Base-by-base conservation (phyloP, 2,888 invertebrate genomes). In the Eupithecia pulchellata region DNA sequence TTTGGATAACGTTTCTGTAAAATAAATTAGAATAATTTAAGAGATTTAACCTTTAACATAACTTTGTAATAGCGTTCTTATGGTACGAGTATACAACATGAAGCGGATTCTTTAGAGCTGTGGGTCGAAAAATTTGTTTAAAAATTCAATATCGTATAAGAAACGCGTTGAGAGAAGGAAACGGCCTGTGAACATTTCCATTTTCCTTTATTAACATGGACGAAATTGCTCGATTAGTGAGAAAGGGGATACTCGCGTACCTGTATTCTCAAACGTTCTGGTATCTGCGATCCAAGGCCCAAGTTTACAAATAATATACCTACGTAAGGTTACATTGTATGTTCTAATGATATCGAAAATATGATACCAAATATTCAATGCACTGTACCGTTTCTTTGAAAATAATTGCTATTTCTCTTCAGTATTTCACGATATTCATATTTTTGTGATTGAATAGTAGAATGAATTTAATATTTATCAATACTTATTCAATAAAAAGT, bases 71-170 rank as follows among this genome's bases (percentile, higher is more conserved):
- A 91, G 90, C 85, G 83, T 87, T 89, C 87, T 91, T 89, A 89
- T 88, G 86, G 87, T 52, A 47, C 11, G 47, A 25, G 47, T 47
- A 11, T 47, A 25, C 52, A 89, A 85, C 88, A 88, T 88, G 89
- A 91, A 91, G 86, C 86, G 86, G 87, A 85, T 83, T 84, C 82
- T 77, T 76, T 81, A 82, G 76, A 81, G 82, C 81, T 82, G 85
- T 83, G 88, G 89, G 88, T 85, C 90, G 89, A 91, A 91, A 91
- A 91, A 91, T 89, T 91, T 91, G 90, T 91, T 93, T 91, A 92
- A 93, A 92, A 92, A 93, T 92, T 92, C 91, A 92, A 90, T 91
- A 89, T 88, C 90, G 85, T 91, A 91, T 91, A 91, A 91, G 90
- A 88, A 91, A 90, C 89, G 90, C 91, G 88, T 90, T 90, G 83